Base-by-base conservation (phyloP, 2,888 invertebrate species). In the Thymelicus lineola region DNA sequence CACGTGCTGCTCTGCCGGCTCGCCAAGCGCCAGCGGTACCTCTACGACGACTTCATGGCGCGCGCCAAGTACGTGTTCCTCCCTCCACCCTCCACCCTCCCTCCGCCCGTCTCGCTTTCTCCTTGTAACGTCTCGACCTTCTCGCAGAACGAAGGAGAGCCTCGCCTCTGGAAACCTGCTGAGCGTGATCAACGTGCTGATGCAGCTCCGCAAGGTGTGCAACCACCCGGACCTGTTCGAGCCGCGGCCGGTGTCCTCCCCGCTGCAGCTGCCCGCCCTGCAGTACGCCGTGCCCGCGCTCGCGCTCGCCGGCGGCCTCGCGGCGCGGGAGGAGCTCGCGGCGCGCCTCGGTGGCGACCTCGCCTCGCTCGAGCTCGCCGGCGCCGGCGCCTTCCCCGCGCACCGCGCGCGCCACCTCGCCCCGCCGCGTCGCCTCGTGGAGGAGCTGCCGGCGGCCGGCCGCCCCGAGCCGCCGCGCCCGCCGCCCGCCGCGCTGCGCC, bases 11-110 rank as follows among this genome's bases (percentile, higher is more conserved):
- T 98, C 95, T 99, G 99, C 84, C 95, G 98, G 63, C 95, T 99
- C 77, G 98, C 99, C 48, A 98, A 98, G 90, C 95, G 99, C 48
- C 99, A 99, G 90, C 95, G 99, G 75, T 99, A 96, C 94, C 95
- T 99, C 71, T 99, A 99, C 93, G 99, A 99, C 92, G 99, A 99
- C 90, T 99, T 99, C 93, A 99, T 99, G 99, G 97, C 98, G 66
- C 96, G 98, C 81, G 96, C 99, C 83, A 97, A 97, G 97, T 98
- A 91, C 95, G 96, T 94, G 42, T 10, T 42, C 12, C 0, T 2
- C 1, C 10, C 9, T 42, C 10, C 42, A 0, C 10, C 10, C 0
- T 12, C 42, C 9, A 3, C 42, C 7, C 7, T 7, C 10, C 42
- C 12, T 9, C 42, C 12, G 10, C 12, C 12, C 42, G 9, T 3